Base-by-base conservation (phyloP, 2,797 vertebrate species). In the Spizella passerina region DNA sequence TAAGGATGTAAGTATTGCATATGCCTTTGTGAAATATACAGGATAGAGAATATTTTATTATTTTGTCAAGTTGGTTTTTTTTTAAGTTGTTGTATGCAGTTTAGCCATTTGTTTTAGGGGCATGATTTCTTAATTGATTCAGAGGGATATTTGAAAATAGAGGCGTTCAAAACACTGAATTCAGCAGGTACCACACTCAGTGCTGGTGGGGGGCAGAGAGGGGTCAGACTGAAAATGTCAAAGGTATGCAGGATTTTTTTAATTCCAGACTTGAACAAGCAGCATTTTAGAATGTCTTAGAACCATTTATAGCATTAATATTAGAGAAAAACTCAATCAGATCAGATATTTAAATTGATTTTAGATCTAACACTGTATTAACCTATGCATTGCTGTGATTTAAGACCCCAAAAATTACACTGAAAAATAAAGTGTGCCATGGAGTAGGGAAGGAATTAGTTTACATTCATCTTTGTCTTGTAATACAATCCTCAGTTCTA, bases 1-100 rank as follows among this genome's bases (percentile, higher is more conserved):
- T 97, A 98, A 99, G 98, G 98, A 98, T 98, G 98, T 99, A 99
- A 99, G 99, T 99, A 99, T 99, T 99, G 99, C 99, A 99, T 99
- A 99, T 99, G 98, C 99, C 98, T 98, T 98, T 98, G 97, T 98
- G 97, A 98, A 98, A 98, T 98, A 98, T 99, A 99, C 98, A 99
- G 98, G 98, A 98, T 92, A 98, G 98, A 98, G 97, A 97, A 98
- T 97, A 97, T 98, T 95, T 97, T 90, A 97, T 96, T 97, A 77
- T 73, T 91, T 87, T 95, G 95, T 98, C 97, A 98, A 98, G 97
- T 97, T 65, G 9, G 96, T 95, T 81, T 36, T 55, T 56, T 95
- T 97, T 93, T 90, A 98, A 97, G 98, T 97, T 97, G 97, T 96
- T 98, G 96, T 98, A 97, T 97, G 95, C 93, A 64, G 98, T 97